Conservation (phyloP, 1,140 invertebrate genomes). For the Megathymus violae region DNA sequence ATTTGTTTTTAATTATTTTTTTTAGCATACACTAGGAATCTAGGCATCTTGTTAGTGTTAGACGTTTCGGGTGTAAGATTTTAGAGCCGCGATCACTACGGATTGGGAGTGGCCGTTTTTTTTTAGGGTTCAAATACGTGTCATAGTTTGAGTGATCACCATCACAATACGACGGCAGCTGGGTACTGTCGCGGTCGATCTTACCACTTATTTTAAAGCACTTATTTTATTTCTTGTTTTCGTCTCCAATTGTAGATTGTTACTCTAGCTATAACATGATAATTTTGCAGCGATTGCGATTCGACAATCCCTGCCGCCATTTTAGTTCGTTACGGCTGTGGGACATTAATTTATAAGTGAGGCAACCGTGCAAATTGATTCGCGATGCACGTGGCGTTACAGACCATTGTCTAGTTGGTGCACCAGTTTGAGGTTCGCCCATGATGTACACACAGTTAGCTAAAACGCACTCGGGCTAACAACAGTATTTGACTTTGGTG, state of each 20-base stretch:
- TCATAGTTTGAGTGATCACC: constrained; percentile 49
- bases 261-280: neutral
- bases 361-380: neutral
- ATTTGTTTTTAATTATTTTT: constrained; percentile 62
- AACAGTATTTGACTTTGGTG: constrained; percentile 8
- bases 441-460: too few species aligned
- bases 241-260: neutral
- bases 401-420: constrained; percentile 5
- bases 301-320: constrained; percentile 5
- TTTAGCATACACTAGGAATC: constrained; percentile 55
- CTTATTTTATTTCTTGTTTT: too few species aligned
- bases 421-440: neutral
- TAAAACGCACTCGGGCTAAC: too few species aligned
- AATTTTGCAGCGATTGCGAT: neutral
- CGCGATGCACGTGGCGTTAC: neutral
- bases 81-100: constrained; percentile 47
- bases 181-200: constrained; percentile 24
- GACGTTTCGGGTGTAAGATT: constrained; percentile 43
- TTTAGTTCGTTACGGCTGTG: constrained; percentile 2
- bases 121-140: constrained; percentile 64
- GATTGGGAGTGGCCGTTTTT: constrained; percentile 61
- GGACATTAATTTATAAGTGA: neutral
- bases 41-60: constrained; percentile 59
- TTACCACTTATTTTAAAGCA: too few species aligned
- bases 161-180: constrained; percentile 45